phyloP scores from a whole-genome alignment of 2,888 invertebrate species.

The Pinctada fucata region DNA sequence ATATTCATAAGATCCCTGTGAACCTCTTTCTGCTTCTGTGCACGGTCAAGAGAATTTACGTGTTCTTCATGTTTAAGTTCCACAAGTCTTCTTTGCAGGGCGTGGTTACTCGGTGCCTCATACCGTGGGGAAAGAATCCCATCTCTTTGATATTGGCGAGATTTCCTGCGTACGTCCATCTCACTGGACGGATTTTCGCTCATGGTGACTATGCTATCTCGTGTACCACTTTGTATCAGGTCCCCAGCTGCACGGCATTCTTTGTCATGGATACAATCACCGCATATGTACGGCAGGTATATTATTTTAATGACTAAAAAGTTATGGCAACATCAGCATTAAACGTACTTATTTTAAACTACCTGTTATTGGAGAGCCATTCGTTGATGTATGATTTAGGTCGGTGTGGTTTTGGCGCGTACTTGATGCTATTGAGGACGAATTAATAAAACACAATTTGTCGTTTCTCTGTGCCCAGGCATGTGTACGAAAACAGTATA shows the following conservation, averaged over 20 bases:
- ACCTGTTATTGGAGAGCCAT: too few species aligned
- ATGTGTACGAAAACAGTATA: background rate
- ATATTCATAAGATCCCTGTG: constrained; percentile 28
- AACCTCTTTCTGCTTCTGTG: constrained; percentile 15
- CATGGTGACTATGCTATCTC: too few species aligned
- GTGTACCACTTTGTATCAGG: too few species aligned
- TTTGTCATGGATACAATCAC: constrained; percentile 3
- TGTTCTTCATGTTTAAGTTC: constrained; percentile 18
- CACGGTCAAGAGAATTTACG: constrained; percentile 2
- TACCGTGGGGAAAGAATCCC: too few species aligned
- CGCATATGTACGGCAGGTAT: background rate
- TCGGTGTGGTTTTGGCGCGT: background rate
- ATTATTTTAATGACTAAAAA: too few species aligned
- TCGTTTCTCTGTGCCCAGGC: background rate
- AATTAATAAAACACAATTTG: background rate
- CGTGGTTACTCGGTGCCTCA: background rate
- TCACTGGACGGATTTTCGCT: too few species aligned
- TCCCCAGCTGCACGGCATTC: background rate
- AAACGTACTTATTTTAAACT: too few species aligned
- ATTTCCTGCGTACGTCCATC: too few species aligned
- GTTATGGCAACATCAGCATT: too few species aligned
- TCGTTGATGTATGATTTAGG: background rate
- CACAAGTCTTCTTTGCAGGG: background rate
- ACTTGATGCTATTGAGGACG: background rate
- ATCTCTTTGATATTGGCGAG: too few species aligned